Evolutionary conservation across 2,797 vertebrate species (phyloP).

Genomic region (Micromesistius poutassou): DNA sequence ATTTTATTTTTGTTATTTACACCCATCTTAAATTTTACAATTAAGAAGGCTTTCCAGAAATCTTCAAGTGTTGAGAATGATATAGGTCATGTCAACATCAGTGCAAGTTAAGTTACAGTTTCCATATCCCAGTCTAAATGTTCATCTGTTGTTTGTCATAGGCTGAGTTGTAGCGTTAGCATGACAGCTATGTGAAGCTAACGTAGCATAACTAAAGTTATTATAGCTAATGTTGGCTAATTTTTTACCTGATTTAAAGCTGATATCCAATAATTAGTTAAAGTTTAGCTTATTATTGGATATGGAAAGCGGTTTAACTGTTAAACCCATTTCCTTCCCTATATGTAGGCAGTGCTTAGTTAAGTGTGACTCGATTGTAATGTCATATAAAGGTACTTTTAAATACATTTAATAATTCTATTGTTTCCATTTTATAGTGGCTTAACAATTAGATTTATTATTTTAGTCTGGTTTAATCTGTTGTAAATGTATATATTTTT

Average conservation of each 20-base stretch:
- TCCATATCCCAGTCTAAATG: background rate
- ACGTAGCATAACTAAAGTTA: background rate
- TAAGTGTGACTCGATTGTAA: background rate
- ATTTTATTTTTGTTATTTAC: background rate
- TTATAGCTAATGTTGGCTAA: background rate
- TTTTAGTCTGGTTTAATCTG: background rate
- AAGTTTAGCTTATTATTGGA: background rate
- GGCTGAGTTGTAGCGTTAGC: background rate
- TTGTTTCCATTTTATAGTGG: background rate
- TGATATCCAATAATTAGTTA: background rate
- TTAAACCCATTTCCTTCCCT: background rate
- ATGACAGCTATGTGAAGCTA: background rate
- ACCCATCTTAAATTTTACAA: background rate
- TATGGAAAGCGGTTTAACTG: no score
- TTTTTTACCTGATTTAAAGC: background rate
- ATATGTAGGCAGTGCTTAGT: background rate
- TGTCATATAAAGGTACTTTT: background rate
- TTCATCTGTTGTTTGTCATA: background rate
- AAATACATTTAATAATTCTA: background rate
- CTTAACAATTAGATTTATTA: background rate
- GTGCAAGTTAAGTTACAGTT: background rate
- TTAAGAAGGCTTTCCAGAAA: background rate
- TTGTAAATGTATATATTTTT: background rate
- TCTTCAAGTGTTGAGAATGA: background rate
- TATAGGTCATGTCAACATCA: background rate